Conservation (phyloP, 92 coral and sea anemone species). For the Bergia puertoricense region DNA sequence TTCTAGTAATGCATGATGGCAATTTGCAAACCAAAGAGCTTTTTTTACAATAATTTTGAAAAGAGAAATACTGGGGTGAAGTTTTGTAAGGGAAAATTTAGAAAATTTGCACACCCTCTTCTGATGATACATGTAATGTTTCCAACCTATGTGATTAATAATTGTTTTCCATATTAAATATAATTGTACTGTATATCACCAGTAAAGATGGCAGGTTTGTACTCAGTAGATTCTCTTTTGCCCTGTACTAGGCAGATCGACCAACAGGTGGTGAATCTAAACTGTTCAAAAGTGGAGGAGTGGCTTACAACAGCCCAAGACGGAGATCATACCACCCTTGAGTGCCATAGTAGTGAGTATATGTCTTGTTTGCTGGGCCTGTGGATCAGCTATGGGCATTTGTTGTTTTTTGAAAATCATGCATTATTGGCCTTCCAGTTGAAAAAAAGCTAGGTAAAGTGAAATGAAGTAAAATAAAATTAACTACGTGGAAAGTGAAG, state of each 20-base stretch:
- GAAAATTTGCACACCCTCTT: neutral
- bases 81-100: too few relatives aligned
- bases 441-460: neutral
- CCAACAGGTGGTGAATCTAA: conserved; percentile 57
- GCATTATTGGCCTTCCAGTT: neutral
- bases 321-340: conserved; percentile 65
- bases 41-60: too few relatives aligned
- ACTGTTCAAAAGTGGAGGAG: conserved; percentile 67
- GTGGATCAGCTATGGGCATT: neutral
- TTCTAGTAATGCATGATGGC: too few relatives aligned
- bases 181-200: neutral
- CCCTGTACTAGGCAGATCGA: conserved; percentile 68
- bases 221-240: neutral
- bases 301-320: conserved; percentile 75
- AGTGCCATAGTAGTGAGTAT: conserved; percentile 69
- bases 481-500: too few relatives aligned
- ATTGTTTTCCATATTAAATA: too few relatives aligned
- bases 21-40: too few relatives aligned
- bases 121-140: too few relatives aligned
- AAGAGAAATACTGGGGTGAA: too few relatives aligned
- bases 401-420: neutral
- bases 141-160: too few relatives aligned
- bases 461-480: too few relatives aligned
- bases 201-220: neutral
- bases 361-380: neutral